Percentiles rank a stretch among this genome's conserved stretches.
phyloP scores from a whole-genome alignment of 2,113 vertebrate genomes.

The Sander lucioperca region DNA sequence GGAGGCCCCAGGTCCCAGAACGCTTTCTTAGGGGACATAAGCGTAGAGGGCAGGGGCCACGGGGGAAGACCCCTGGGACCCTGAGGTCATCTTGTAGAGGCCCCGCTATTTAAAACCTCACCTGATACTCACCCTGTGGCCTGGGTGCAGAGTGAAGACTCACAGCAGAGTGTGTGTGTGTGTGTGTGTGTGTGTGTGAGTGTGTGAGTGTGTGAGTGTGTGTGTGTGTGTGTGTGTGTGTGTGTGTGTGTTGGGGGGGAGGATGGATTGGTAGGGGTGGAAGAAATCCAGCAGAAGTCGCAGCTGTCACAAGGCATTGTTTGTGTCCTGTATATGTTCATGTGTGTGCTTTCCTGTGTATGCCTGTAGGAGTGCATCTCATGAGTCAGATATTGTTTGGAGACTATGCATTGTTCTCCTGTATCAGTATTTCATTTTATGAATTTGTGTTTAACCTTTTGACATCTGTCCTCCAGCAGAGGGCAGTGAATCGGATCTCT shows the following conservation, averaged over 20 bases:
- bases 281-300: constrained; percentile 42
- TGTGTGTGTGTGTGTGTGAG: constrained; percentile 1
- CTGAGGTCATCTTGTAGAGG: constrained; percentile 79
- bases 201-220: constrained; percentile 25
- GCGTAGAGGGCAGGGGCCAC: constrained; percentile 75
- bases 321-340: constrained; percentile 31
- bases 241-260: not conserved
- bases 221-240: not conserved
- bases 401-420: not conserved
- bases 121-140: constrained; percentile 84
- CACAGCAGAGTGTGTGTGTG: constrained; percentile 65
- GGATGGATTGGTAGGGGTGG: constrained; percentile 4
- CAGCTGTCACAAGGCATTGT: constrained; percentile 75
- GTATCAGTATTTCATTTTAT: not conserved
- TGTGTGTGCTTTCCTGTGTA: not conserved
- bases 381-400: not conserved
- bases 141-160: constrained; percentile 82
- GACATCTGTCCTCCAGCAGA: constrained; percentile 70
- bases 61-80: constrained; percentile 73
- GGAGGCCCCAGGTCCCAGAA: constrained; percentile 48
- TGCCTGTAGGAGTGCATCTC: not conserved
- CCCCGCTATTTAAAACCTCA: constrained; percentile 84
- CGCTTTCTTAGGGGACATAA: constrained; percentile 65
- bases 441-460: constrained; percentile 38
- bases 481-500: constrained; percentile 64